A percentile compares a stretch with the other conserved stretches of the same genome.
These are phyloP conservation scores for Neosalanx taihuensis DNA, from an alignment of 2,797 vertebrate species.

Conservation along the genomic window DNA sequence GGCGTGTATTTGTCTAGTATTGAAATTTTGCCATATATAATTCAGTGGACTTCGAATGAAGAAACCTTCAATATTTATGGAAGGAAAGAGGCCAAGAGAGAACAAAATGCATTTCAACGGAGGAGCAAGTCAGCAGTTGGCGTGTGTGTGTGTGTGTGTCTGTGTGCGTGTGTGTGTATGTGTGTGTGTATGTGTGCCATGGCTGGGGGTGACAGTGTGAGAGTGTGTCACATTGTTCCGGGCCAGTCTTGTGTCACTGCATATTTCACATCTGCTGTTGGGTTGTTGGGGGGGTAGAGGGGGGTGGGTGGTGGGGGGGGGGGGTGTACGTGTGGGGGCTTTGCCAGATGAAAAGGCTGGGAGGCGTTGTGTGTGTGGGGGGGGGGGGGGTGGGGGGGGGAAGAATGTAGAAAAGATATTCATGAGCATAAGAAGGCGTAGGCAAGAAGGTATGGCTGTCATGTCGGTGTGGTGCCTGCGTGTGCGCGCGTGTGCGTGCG, in stretches of 20 bases:
- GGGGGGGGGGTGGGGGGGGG: not conserved
- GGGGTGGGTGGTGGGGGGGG: not conserved
- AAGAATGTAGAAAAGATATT: not conserved
- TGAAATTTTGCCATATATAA: slow-evolving; percentile 52
- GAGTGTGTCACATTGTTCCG: slow-evolving; percentile 11
- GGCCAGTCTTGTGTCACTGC: not conserved
- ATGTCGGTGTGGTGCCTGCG: not conserved
- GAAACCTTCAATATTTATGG: slow-evolving; percentile 55
- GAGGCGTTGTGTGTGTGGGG: not conserved
- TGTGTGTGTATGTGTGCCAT: slow-evolving; percentile 22
- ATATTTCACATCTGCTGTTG: slow-evolving; percentile 2
- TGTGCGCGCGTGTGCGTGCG: not conserved
- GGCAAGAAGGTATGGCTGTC: too few relatives aligned
- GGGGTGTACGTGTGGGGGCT: not conserved
- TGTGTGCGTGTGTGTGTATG: slow-evolving; percentile 25
- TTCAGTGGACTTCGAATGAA: slow-evolving; percentile 54
- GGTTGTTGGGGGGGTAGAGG: not conserved
- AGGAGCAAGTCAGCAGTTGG: slow-evolving; percentile 17
- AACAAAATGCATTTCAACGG: slow-evolving; percentile 36
- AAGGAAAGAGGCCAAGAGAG: slow-evolving; percentile 38
- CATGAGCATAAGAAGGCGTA: not conserved
- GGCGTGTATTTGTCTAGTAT: slow-evolving; percentile 31
- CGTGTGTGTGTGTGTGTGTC: slow-evolving; percentile 22
- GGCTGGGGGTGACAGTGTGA: slow-evolving; percentile 18
- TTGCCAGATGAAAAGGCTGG: too few relatives aligned